Evolutionary conservation across 2,888 invertebrate genomes (phyloP).

Genomic region (Ichneumon xanthorius): DNA sequence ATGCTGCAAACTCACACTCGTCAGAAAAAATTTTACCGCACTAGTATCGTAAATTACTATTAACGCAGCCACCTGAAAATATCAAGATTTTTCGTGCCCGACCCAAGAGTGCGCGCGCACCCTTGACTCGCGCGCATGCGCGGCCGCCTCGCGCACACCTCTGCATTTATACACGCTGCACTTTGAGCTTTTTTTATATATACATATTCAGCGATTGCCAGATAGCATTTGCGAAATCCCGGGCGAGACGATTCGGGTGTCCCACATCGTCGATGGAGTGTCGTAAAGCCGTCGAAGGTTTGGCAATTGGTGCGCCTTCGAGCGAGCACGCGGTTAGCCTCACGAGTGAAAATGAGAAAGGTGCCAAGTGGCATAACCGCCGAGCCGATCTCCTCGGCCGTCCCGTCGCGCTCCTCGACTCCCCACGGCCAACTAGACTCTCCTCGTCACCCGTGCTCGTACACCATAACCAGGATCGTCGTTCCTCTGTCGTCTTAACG

Average conservation of each 20-base stretch:
- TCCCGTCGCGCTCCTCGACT: conserved; percentile 31
- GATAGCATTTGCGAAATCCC: conserved; percentile 54
- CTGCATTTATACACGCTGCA: neutral
- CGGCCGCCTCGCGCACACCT: neutral
- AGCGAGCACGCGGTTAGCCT: conserved; percentile 30
- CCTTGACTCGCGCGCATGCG: too few species aligned
- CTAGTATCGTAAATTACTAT: too few species aligned
- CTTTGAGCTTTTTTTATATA: neutral
- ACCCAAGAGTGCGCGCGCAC: too few species aligned
- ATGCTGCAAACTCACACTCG: too few species aligned
- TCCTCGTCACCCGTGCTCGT: conserved; percentile 18
- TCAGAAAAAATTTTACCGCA: too few species aligned
- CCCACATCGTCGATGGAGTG: conserved; percentile 15
- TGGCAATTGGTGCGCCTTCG: conserved; percentile 60
- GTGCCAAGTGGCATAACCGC: conserved; percentile 65
- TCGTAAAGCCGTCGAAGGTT: conserved; percentile 54
- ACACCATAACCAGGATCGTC: neutral
- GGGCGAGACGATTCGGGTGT: conserved; percentile 43
- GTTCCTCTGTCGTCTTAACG: conserved; percentile 37
- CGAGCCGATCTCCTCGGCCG: conserved; percentile 36
- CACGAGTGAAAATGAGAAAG: conserved; percentile 66
- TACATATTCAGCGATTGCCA: conserved; percentile 49
- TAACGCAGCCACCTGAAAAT: too few species aligned
- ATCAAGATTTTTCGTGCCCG: too few species aligned
- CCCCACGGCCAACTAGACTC: conserved; percentile 27